Evolutionary conservation across 2,888 invertebrate species (phyloP), one percentile per base, ranked within the genome.

Genomic region (Drosophila paranaensis): DNA sequence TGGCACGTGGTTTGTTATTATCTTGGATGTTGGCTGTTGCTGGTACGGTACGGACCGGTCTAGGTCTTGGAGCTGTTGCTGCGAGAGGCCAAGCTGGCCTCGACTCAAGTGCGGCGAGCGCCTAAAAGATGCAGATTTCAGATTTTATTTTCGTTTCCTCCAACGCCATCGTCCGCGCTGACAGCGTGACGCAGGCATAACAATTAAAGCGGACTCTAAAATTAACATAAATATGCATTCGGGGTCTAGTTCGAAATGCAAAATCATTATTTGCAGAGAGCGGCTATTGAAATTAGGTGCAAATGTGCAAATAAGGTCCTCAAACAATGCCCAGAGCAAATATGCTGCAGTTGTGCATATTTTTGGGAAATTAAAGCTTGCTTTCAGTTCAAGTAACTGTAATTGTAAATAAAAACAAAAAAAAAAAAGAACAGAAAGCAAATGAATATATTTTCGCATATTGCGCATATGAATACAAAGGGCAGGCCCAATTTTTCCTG

Each of bases 1-100:
- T 72, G 73, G 63, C 62, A 20, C 58, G 67, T 81, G 70, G 61
- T 57, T 60, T 65, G 48, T 68, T 66, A 43, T 63, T 63, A 66
- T 88, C 62, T 70, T 60, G 43, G 37, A 30, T 33, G 45, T 35
- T 60, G 43, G 37, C 35, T 33, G 45, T 35, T 53, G 55, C 39
- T 48, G 30, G 30, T 33, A 1, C 8, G 30, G 30, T 2, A 33
- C 46, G 57, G 16, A 50, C 58, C 53, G 57, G 68, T 73, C 74
- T 68, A 64, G 61, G 74, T 78, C 68, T 78, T 68, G 55, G 50
- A 58, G 67, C 42, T 61, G 63, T 42, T 50, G 55, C 56, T 56
- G 20, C 20, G 20, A 20, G 20, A 20, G 20, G 20, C 70, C 54
- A 65, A 55, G 61, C 64, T 71, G 80, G 56, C 77, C 77, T 78